phyloP scores from a whole-genome alignment of 2,888 invertebrate genomes.

The Biston betularia region DNA sequence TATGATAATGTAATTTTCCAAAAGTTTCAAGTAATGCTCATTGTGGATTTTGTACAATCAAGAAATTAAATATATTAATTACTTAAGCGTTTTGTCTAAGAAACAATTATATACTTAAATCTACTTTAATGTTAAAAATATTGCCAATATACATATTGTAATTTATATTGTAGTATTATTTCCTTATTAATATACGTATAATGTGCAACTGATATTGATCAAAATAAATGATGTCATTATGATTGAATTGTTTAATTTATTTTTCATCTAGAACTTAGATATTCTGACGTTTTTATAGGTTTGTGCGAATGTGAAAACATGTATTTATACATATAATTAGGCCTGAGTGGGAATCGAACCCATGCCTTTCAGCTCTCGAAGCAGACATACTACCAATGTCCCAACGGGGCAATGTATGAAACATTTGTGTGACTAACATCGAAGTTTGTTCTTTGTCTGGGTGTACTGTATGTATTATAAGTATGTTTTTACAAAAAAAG shows the following conservation, averaged over 20 bases:
- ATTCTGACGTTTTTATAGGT: too few species aligned
- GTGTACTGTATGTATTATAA: too few species aligned
- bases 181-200: constrained; percentile 49
- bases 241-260: constrained; percentile 28
- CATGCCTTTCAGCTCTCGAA: too few species aligned
- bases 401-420: too few species aligned
- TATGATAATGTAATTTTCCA: constrained; percentile 33
- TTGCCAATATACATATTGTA: constrained; percentile 60
- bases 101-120: constrained; percentile 47
- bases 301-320: too few species aligned
- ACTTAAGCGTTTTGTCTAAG: constrained; percentile 50
- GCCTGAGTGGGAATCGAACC: too few species aligned
- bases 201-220: constrained; percentile 67
- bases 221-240: constrained; percentile 66
- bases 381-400: too few species aligned
- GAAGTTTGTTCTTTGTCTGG: too few species aligned
- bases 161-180: constrained; percentile 64
- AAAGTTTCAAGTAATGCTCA: constrained; percentile 54
- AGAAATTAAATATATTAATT: constrained; percentile 45
- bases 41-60: constrained; percentile 50
- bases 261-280: neutral
- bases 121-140: constrained; percentile 60
- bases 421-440: too few species aligned
- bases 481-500: too few species aligned
- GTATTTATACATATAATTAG: too few species aligned